Evolutionary conservation across 2,797 vertebrate species (phyloP), one percentile per base, ranked within the genome.

Genomic region (Schizopygopsis malacanthus): DNA sequence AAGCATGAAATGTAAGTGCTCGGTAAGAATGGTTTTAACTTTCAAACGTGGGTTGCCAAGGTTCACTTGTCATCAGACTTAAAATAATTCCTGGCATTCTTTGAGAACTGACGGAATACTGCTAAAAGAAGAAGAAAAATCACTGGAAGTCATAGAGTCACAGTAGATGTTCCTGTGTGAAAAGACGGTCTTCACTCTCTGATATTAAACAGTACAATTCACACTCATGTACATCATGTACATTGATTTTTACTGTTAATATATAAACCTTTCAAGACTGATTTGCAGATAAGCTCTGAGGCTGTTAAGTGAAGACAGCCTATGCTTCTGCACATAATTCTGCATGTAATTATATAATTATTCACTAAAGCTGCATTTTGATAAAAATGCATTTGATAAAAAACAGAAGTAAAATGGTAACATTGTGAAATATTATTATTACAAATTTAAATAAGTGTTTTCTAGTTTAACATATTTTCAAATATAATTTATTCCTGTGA

Each of bases 1-100:
- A 80, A 63, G 67, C 33, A 6, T 79, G 63, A 70, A 84, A 84
- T 84, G n/a, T 43, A 70, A 79, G 83, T 63, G 77, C 54, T 63
- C 65, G 4, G 41, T 28, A 71, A 80, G 56, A 79, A 52, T 63
- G 25, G 43, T 28, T 80, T 79, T 47, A 20, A 50, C 52, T 63
- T 69, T 85, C 56, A 80, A 50, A 79, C 6, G 22, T 10, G 28
- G 52, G 18, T 47, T 79, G 63, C 65, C 28, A 20, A 33, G 52
- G 43, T 85, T 85, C 54, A 80, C 52, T 73, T 80, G 69, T 73
- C 43, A 47, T 18, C 10, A 4, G 73, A 8, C 33, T 69, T 39
- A 54, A 70, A 71, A 70, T 50, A 80, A 79, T 63, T 71, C 25
- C 65, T 18, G 10, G 52, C 13, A 72, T 85, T 59, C 50, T 39